Evolutionary conservation across 2,113 vertebrate species (phyloP).

Genomic region (Bathybates hornii): DNA sequence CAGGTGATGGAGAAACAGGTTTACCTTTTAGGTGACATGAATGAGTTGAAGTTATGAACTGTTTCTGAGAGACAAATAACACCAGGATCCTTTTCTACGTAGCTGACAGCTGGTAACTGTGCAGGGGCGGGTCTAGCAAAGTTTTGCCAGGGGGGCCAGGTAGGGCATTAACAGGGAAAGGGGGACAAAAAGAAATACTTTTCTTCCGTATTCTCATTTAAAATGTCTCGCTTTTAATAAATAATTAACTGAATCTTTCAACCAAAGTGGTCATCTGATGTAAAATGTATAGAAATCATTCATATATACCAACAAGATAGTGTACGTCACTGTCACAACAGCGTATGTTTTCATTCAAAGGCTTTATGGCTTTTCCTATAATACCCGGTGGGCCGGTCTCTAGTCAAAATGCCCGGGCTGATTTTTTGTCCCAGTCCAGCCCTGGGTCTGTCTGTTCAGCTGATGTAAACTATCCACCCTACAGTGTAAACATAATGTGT

Average conservation of each 20-base stretch:
- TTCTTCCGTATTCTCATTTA: rapidly evolving
- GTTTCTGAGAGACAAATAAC: rapidly evolving
- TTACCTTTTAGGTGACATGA: background rate
- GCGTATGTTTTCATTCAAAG: background rate
- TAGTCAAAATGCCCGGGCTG: rapidly evolving
- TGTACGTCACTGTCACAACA: background rate
- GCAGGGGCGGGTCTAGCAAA: background rate
- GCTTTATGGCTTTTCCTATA: background rate
- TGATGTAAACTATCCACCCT: background rate
- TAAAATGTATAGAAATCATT: background rate
- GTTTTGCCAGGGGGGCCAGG: rapidly evolving
- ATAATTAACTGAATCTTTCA: background rate
- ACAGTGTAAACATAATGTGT: background rate
- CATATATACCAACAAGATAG: background rate
- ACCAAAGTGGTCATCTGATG: background rate
- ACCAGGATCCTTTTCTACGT: rapidly evolving
- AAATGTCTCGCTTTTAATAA: background rate
- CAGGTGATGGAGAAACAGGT: rapidly evolving
- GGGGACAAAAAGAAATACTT: rapidly evolving
- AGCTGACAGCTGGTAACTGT: background rate
- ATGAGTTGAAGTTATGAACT: background rate
- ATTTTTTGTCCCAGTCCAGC: background rate
- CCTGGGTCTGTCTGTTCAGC: rapidly evolving
- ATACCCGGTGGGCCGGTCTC: background rate
- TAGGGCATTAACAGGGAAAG: rapidly evolving